Base-by-base conservation (phyloP, 2,888 invertebrate species). In the Eremobia ochroleuca region DNA sequence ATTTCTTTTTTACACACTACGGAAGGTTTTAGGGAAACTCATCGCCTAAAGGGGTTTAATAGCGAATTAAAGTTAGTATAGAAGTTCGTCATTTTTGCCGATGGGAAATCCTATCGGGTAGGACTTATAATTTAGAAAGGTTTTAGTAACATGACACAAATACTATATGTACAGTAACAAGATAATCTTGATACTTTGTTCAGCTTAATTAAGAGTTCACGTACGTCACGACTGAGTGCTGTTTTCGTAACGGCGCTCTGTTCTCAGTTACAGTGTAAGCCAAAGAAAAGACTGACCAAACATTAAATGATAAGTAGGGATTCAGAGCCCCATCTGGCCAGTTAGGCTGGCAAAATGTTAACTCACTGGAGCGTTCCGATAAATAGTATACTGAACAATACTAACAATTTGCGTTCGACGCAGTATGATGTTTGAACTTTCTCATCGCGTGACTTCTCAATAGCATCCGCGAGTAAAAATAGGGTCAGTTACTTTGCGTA, bases 401-500 rank as follows among this genome's bases (percentile, higher is more conserved):
- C 13, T 49, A 59, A 49, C 18, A 34, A 80, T 34, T 77, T 40
- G 28, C 25, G 3, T 37, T 28, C 3, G 8, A 66, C 28, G 2
- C 11, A 64, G 25, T 15, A 31, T 58, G 8, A 15, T 13, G 8
- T 34, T 66, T 37, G 11, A 13, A 31, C 15, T 68, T 58, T 49
- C 21, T 58, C 77, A 40, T 31, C 52, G 65, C 43, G 62, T n/a
- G 40, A 40, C 18, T 37, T 31, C 49, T 34, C 4, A 67, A 59
- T 6, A 28, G 4, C 5, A 0, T 18, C 37, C 46, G 52, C 40
- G 59, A 34, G 8, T 28, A 21, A 21, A 13, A 46, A 65, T 59
- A 40, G 21, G n/a, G 66, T 86, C 69, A 83, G 46, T 73, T 76
- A 28, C 79, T 74, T 46, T 88, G 88, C 4, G 87, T 72, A 0